Evolutionary conservation across 2,888 invertebrate species (phyloP).

Genomic region (Parelbella ahira): DNA sequence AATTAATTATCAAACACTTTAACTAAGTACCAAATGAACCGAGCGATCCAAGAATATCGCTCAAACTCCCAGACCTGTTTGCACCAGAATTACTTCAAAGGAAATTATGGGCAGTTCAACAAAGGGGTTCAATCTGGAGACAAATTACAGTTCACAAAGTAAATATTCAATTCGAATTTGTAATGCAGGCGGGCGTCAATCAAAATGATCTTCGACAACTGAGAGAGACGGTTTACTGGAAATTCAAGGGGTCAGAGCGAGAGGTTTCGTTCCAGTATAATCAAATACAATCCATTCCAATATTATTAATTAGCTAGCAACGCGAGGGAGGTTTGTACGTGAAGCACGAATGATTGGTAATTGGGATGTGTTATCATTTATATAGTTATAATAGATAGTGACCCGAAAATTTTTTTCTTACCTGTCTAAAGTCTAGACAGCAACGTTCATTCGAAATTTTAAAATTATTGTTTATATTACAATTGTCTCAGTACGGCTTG

Average conservation of each 20-base stretch:
- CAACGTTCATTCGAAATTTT: no score
- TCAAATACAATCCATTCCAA: conserved; percentile 60
- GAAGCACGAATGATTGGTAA: conserved; percentile 22
- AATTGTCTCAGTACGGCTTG: no score
- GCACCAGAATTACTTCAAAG: conserved; percentile 30
- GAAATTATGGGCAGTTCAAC: conserved; percentile 30
- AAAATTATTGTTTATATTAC: no score
- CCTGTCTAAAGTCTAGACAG: no score
- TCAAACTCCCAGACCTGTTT: conserved; percentile 19
- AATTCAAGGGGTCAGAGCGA: conserved; percentile 27
- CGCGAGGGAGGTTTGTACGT: conserved; percentile 38
- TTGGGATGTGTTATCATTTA: no score
- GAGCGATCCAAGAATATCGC: background rate
- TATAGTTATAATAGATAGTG: no score
- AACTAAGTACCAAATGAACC: conserved; percentile 9
- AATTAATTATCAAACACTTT: conserved; percentile 13
- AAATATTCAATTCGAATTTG: conserved; percentile 44
- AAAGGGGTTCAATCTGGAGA: conserved; percentile 29
- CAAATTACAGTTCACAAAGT: conserved; percentile 44
- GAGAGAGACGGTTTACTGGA: conserved; percentile 22
- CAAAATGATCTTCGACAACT: conserved; percentile 40
- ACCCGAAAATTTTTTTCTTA: no score
- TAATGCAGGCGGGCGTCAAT: conserved; percentile 40
- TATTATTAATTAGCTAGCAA: conserved; percentile 54
- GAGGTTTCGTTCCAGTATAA: conserved; percentile 43